Evolutionary conservation across 2,797 vertebrate species (phyloP), one percentile per base, ranked within the genome.

Genomic region (Myotis pilosus): DNA sequence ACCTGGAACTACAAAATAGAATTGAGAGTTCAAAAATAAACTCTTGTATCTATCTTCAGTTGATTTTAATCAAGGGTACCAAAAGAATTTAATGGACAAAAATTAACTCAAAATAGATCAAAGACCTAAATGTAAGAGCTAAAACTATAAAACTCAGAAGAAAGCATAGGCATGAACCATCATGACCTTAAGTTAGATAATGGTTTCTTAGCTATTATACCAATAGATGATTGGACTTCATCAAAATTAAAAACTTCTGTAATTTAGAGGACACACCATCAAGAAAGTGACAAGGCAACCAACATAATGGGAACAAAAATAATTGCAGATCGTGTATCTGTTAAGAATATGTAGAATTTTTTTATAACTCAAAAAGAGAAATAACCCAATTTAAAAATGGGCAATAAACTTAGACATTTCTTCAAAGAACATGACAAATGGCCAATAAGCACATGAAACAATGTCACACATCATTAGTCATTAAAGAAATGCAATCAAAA

Each of bases 361-460:
- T 28, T 93, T 93, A 38, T 44, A 81, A 81, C 16, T 92, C n/a
- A 92, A 83, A 87, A 90, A 75, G 64, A 75, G 10, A 86, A 91
- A 44, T 53, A 71, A 55, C 9, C 25, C 33, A 60, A 22, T 49
- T 74, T 87, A 87, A 20, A 38, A 87, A 74, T 80, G 28, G 5
- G 2, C 2, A 16, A 84, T 55, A 3, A 23, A 71, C 51, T 51
- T 92, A 82, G 51, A 79, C 12, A 49, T 62, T 55, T 84, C 53
- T 72, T 25, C 41, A 74, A 82, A 83, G 83, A 47, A 74, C 15
- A 41, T 49, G 9, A 11, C 23, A 81, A 80, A 64, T 91, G 19
- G 1, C 51, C n/a, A 49, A 30, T 68, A 80, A 71, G 47, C 38
- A 81, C 8, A 49, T n/a, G 15, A 94, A 72, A 80, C 84, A 20